Percentiles rank a stretch among this genome's conserved stretches.
These are phyloP conservation scores for Lepidocyrtoides sp. DNA, from an alignment of 2,888 invertebrate species.

Conservation along the genomic window DNA sequence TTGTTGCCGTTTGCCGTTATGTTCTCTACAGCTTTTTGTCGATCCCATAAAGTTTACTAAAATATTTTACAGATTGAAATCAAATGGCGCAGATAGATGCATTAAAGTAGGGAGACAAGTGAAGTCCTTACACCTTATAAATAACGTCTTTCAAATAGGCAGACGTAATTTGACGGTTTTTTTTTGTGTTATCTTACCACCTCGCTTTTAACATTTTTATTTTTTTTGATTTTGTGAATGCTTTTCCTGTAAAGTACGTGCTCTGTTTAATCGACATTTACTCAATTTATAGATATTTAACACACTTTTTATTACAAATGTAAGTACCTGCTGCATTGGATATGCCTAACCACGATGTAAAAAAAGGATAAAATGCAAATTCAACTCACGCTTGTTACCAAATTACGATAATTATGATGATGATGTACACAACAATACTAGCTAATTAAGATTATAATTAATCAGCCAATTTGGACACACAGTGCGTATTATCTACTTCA, in stretches of 20 bases:
- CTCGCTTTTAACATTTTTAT: neutral
- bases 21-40: neutral
- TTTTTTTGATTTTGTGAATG: neutral
- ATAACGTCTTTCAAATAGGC: neutral
- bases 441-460: constrained; percentile 6
- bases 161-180: neutral
- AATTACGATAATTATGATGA: too few species aligned
- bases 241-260: neutral
- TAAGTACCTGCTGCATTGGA: neutral
- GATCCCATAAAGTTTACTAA: neutral
- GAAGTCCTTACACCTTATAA: neutral
- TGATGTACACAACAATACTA: neutral
- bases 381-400: too few species aligned
- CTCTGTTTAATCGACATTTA: too few species aligned
- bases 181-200: neutral
- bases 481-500: neutral
- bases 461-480: neutral
- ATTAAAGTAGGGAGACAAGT: neutral
- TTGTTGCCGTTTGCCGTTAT: constrained; percentile 11
- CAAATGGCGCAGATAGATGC: neutral
- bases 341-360: neutral
- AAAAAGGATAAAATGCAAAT: neutral
- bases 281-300: too few species aligned
- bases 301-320: too few species aligned
- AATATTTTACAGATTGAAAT: neutral